A percentile compares a stretch with the other conserved stretches of the same genome.
phyloP scores from a whole-genome alignment of 1,140 invertebrate genomes.

The Orius laevigatus region DNA sequence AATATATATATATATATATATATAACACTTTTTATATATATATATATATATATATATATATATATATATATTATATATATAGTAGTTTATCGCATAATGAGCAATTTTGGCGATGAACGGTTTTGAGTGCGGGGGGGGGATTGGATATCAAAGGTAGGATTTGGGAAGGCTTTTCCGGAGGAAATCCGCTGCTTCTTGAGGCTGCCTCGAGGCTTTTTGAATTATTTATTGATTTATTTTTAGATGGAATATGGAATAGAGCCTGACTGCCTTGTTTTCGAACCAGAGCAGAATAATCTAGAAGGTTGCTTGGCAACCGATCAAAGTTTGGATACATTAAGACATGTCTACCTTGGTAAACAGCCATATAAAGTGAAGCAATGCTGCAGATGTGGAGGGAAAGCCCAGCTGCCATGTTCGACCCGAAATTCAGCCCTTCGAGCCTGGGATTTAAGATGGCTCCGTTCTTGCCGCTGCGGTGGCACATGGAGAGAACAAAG shows the following conservation, averaged over 20 bases:
- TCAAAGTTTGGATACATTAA: constrained; percentile 52
- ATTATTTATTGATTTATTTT: constrained; percentile 18
- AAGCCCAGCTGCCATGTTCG: constrained; percentile 50
- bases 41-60: constrained; percentile 2
- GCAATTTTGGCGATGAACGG: no score
- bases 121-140: no score
- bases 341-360: constrained; percentile 60
- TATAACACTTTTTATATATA: constrained; percentile 2
- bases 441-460: constrained; percentile 74
- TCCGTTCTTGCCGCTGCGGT: constrained; percentile 61
- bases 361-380: constrained; percentile 48
- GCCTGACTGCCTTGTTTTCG: constrained; percentile 45
- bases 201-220: constrained; percentile 13
- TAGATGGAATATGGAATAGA: constrained; percentile 57
- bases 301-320: constrained; percentile 50
- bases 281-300: constrained; percentile 42
- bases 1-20: no score
- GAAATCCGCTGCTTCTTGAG: no score
- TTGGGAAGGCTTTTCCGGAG: no score
- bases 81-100: no score
- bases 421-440: constrained; percentile 58
- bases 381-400: constrained; percentile 61
- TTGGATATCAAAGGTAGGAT: no score
- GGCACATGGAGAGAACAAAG: constrained; percentile 52
- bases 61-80: not conserved